Base-by-base conservation (phyloP, 2,113 vertebrate species). In the Pyrgilauda ruficollis region DNA sequence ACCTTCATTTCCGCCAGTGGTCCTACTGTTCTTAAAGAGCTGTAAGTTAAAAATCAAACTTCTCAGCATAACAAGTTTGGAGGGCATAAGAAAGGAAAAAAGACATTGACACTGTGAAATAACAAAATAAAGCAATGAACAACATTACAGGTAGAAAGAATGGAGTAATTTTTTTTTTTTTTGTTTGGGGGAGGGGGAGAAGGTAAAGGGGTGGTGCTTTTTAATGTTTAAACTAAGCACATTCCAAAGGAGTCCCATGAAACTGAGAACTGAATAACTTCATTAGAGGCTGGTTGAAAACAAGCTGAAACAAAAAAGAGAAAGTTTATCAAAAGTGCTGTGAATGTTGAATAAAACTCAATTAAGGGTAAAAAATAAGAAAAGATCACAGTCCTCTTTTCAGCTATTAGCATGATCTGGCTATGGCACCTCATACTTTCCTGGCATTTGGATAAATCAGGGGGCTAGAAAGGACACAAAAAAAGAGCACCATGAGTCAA, bases 181-280 rank as follows among this genome's bases (percentile, higher is more conserved):
- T 76, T 37, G 27, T n/a, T 41, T 7, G n/a, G 6, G 1, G 7
- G 3, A 10, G 3, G 9, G 11, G 11, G 11, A 61, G n/a, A 33
- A 74, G 43, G 26, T 27, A 80, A 69, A 47, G 14, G 7, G 2
- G 3, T 16, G 8, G 3, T 66, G 30, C 4, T 52, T 91, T 89
- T 52, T 39, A 63, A 61, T 62, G 23, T 35, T 91, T 59, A 58
- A 72, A 27, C 15, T 84, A 82, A 77, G 16, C 12, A 80, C 14
- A 66, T 50, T 69, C 24, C 69, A 62, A 73, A 83, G 24, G 44
- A 90, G n/a, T 37, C 24, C 12, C 18, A 13, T 17, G 61, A 50
- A 88, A 39, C 15, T 64, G 44, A 39, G 49, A 93, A 81, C 0
- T 6, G 10, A 84, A 0, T 41, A 41, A 14, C 4, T 50, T 89